phyloP scores from a whole-genome alignment of 2,113 vertebrate genomes.

The Pluvianellus socialis region DNA sequence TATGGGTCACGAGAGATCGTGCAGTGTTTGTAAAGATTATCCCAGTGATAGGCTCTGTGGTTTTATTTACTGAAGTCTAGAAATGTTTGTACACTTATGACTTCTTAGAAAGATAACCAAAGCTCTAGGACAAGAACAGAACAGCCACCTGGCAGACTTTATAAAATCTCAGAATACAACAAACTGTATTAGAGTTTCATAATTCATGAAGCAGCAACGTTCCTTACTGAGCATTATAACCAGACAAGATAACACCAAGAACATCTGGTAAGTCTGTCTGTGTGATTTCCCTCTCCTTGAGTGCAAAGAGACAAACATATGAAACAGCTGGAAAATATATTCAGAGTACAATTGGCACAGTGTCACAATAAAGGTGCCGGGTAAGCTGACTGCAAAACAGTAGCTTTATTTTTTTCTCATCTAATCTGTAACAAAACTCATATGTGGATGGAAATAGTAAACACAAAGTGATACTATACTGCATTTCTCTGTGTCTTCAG shows the following conservation, averaged over 20 bases:
- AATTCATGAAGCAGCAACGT: constrained; percentile 43
- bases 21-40: not conserved
- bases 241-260: constrained; percentile 28
- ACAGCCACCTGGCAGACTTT: constrained; percentile 14
- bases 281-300: not conserved
- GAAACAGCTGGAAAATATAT: constrained; percentile 7
- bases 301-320: not conserved
- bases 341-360: not conserved
- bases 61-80: constrained; percentile 24
- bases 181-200: constrained; percentile 15
- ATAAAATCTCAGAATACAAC: not conserved
- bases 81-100: not conserved
- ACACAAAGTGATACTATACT: not conserved
- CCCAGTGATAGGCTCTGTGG: not conserved
- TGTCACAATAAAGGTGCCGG: not conserved
- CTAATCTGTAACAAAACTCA: not conserved
- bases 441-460: not conserved
- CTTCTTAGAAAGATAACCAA: not conserved
- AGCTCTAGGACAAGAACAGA: constrained; percentile 2
- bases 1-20: not conserved
- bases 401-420: not conserved
- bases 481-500: not conserved
- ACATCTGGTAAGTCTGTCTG: constrained; percentile 6
- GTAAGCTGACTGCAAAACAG: not conserved
- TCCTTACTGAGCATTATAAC: constrained; percentile 4